Evolutionary conservation across 2,888 invertebrate species (phyloP), one percentile per base, ranked within the genome.

Genomic region (Eupithecia dodoneata): DNA sequence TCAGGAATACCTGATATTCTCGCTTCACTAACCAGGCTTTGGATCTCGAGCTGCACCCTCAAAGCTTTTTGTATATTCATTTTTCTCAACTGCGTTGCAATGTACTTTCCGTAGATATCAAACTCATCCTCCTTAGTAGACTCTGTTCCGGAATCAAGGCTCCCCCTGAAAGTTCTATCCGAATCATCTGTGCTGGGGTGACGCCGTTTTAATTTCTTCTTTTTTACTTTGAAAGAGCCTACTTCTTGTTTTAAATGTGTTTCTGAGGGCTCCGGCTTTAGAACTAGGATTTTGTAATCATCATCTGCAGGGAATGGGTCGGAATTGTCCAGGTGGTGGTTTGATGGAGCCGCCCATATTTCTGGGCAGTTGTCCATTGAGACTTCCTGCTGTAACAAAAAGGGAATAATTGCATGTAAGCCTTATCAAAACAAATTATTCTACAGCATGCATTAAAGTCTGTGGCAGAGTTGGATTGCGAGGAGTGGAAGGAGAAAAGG

Each of bases 51-150:
- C 80, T 95, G 93, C 0, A 93, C 84, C 71, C 88, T 86, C 76
- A 95, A 81, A 15, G 94, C 94, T 76, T 89, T 92, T 72, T 89
- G 88, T 63, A 94, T 82, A 55, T 90, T 88, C 91, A 95, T 92
- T 71, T 88, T 89, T 74, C 94, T 89, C n/a, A 95, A 81, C 76
- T 95, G 95, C 70, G 92, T 87, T 12, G 94, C 94, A 55, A 95
- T 92, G 76, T 91, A 94, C 83, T 92, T 93, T 0, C 94, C 94
- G 82, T 94, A 95, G 49, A 94, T 91, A 82, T 94, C 94, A 88
- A 94, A 95, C 79, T 95, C 95, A 86, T 95, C 95, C 66, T 94
- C 93, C 63, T 86, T 88, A 5, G 69, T 59, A 42, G 82, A 83
- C 74, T 87, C 88, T 66, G 82, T 59, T 42, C 77, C 82, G 5